A percentile compares a stretch with the other conserved stretches of the same genome.
Conservation (phyloP, 2,888 invertebrate species). For the Lissocephala sabroskyi region DNA sequence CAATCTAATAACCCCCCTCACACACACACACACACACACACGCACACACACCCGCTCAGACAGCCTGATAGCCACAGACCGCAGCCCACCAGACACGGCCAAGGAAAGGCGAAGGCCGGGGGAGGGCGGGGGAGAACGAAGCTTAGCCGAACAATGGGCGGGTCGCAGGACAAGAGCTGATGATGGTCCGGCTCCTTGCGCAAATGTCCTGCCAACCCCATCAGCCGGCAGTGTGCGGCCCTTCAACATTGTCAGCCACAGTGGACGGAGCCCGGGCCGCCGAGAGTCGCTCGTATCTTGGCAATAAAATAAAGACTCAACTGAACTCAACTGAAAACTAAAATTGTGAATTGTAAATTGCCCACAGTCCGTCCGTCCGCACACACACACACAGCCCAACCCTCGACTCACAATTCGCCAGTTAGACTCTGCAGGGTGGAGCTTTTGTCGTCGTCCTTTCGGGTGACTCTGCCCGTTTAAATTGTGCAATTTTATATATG, state of each 20-base stretch:
- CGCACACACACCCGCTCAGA: constrained; percentile 14
- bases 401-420: not conserved
- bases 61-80: constrained; percentile 16
- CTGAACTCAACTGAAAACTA: constrained; percentile 67
- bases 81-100: constrained; percentile 17
- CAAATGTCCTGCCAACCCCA: not conserved
- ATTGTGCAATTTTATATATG: constrained; percentile 62
- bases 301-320: constrained; percentile 68
- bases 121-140: constrained; percentile 15
- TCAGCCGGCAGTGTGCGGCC: constrained; percentile 9
- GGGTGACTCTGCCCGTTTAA: constrained; percentile 35
- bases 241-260: constrained; percentile 35
- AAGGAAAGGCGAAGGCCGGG: constrained; percentile 41
- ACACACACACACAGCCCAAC: constrained; percentile 1
- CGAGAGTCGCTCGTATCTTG: constrained; percentile 57
- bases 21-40: constrained; percentile 7
- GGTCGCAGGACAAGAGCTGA: constrained; percentile 20
- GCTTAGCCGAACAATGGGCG: constrained; percentile 25
- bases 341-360: constrained; percentile 64
- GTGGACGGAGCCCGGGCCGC: constrained; percentile 35
- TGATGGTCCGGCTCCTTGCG: constrained; percentile 21
- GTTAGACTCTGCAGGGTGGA: not conserved
- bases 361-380: constrained; percentile 32
- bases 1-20: constrained; percentile 50
- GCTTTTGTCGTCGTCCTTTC: constrained; percentile 17